A percentile compares a stretch with the other conserved stretches of the same genome.
These are phyloP conservation scores for Colletes gigas DNA, from an alignment of 1,140 invertebrate genomes.

Conservation along the genomic window DNA sequence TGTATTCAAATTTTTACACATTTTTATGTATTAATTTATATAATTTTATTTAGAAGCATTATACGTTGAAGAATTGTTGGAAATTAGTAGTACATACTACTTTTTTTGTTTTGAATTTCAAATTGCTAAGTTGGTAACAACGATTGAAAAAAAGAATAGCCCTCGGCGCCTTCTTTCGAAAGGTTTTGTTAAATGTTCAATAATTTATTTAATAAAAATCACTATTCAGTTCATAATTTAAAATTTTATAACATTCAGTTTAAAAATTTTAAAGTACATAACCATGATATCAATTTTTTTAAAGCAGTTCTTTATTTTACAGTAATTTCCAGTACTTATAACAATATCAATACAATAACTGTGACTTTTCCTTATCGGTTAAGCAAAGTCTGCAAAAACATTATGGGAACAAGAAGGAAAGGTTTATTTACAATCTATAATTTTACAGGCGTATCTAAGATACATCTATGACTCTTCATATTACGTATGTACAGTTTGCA, in stretches of 20 bases:
- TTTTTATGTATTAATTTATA: not conserved
- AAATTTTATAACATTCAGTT: not conserved
- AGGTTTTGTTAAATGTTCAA: not conserved
- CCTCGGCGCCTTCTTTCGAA: not conserved
- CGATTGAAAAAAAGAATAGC: not conserved
- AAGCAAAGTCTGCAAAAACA: slow-evolving; percentile 14
- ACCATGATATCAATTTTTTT: not conserved
- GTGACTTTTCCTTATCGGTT: not conserved
- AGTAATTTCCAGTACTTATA: slow-evolving; percentile 27
- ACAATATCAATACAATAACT: slow-evolving; percentile 31
- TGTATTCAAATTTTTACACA: not conserved
- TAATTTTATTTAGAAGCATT: not conserved
- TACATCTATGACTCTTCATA: slow-evolving; percentile 14
- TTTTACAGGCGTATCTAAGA: slow-evolving; percentile 40
- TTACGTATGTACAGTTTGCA: slow-evolving; percentile 46
- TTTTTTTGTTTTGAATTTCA: not conserved
- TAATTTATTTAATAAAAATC: not conserved
- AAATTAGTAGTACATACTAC: not conserved
- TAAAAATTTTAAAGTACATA: not conserved
- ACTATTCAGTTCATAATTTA: not conserved
- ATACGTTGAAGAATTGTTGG: not conserved
- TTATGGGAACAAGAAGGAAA: slow-evolving; percentile 40
- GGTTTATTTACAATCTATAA: slow-evolving; percentile 59
- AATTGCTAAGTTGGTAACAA: not conserved
- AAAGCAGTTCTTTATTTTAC: slow-evolving; percentile 21